Conservation (phyloP, 2,113 vertebrate species). For the Alectura lathami region DNA sequence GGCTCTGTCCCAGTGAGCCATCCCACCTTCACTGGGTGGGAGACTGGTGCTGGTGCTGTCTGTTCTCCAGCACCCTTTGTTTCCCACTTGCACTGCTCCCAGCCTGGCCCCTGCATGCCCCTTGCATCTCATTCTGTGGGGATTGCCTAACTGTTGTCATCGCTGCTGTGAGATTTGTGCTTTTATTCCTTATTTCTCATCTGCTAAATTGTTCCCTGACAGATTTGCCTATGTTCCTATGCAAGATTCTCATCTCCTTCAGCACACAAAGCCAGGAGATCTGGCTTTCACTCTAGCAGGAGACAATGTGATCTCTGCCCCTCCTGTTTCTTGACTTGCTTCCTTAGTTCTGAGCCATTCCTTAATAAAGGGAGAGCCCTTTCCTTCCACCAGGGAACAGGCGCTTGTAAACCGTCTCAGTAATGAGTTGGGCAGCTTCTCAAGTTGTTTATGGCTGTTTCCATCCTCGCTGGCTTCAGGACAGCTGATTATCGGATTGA, state of each 20-base stretch:
- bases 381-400: background rate
- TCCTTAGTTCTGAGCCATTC: background rate
- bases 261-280: background rate
- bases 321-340: background rate
- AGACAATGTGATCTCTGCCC: background rate
- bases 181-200: background rate
- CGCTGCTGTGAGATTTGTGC: background rate
- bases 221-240: background rate
- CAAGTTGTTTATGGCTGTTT: background rate
- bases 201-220: background rate
- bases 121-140: accelerated
- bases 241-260: background rate
- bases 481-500: background rate
- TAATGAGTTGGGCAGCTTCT: background rate
- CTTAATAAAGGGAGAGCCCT: background rate
- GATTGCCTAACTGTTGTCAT: background rate
- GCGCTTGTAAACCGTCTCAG: accelerated
- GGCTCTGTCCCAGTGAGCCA: background rate
- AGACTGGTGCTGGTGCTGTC: background rate
- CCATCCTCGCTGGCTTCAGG: background rate
- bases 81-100: accelerated
- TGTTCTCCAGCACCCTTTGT: background rate
- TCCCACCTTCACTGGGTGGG: background rate
- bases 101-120: too few species aligned
- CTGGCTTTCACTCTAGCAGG: background rate